Evolutionary conservation across 2,888 invertebrate genomes (phyloP).

Genomic region (Nymphalis polychloros): DNA sequence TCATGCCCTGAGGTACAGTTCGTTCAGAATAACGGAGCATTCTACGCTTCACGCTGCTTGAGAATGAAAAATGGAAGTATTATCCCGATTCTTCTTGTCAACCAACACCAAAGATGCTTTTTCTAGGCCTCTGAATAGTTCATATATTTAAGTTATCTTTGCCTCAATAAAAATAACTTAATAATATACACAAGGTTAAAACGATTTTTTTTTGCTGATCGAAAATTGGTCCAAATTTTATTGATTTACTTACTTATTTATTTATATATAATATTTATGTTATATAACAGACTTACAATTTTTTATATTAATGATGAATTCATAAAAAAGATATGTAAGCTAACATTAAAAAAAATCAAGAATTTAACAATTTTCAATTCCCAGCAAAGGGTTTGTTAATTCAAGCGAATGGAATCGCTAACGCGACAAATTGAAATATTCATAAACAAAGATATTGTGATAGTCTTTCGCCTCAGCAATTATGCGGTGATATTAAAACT

Average conservation of each 20-base stretch:
- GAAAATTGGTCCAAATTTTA: neutral
- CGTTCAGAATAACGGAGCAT: constrained; percentile 68
- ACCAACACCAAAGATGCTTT: constrained; percentile 58
- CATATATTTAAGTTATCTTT: constrained; percentile 33
- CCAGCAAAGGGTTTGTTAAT: constrained; percentile 10
- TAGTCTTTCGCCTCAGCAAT: constrained; percentile 75
- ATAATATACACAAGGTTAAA: neutral
- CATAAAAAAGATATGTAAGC: too few relatives aligned
- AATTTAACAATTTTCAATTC: constrained; percentile 5
- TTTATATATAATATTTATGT: too few relatives aligned
- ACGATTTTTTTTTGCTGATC: neutral
- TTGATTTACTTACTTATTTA: too few relatives aligned
- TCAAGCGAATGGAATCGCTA: constrained; percentile 40
- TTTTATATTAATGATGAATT: too few relatives aligned
- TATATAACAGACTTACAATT: too few relatives aligned
- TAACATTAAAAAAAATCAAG: neutral
- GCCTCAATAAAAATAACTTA: constrained; percentile 8
- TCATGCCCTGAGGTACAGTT: constrained; percentile 77
- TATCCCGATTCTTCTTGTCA: constrained; percentile 74
- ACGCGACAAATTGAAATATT: constrained; percentile 58
- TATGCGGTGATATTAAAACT: constrained; percentile 81
- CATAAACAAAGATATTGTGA: constrained; percentile 73
- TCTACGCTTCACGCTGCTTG: constrained; percentile 68
- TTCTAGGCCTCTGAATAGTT: constrained; percentile 45
- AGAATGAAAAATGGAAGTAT: constrained; percentile 74